phyloP scores from a whole-genome alignment of 2,797 vertebrate species.

The Argya squamiceps region DNA sequence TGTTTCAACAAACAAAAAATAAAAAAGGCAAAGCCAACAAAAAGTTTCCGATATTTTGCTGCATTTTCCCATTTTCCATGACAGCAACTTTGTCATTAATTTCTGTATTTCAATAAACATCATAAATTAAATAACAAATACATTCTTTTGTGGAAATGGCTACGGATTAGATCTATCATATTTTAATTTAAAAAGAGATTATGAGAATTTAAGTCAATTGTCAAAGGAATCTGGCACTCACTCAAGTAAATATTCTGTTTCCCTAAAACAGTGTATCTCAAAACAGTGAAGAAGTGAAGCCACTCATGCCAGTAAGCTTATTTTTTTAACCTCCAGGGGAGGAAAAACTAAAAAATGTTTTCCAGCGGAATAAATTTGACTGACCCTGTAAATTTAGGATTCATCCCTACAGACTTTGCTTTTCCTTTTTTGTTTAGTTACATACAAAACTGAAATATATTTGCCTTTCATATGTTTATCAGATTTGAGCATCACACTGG shows the following conservation, averaged over 20 bases:
- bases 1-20: constrained; percentile 36
- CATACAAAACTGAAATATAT: not conserved
- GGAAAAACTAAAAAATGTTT: not conserved
- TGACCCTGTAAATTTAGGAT: not conserved
- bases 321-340: not conserved
- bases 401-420: not conserved
- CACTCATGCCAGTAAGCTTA: not conserved
- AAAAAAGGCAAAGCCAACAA: rapidly evolving
- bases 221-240: not conserved
- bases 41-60: not conserved
- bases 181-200: constrained; percentile 8
- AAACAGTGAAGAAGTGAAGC: not conserved
- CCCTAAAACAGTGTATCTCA: constrained; percentile 17
- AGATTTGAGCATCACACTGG: not conserved
- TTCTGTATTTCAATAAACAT: not conserved
- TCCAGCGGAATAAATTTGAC: not conserved
- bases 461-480: not conserved
- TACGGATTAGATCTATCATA: constrained; percentile 5
- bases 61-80: constrained; percentile 6
- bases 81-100: constrained; percentile 8
- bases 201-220: constrained; percentile 22
- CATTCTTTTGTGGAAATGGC: not conserved
- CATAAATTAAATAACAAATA: not conserved
- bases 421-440: constrained; percentile 1
- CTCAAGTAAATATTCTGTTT: constrained; percentile 19